phyloP scores from a whole-genome alignment of 2,113 vertebrate species.

The Phycodurus eques region DNA sequence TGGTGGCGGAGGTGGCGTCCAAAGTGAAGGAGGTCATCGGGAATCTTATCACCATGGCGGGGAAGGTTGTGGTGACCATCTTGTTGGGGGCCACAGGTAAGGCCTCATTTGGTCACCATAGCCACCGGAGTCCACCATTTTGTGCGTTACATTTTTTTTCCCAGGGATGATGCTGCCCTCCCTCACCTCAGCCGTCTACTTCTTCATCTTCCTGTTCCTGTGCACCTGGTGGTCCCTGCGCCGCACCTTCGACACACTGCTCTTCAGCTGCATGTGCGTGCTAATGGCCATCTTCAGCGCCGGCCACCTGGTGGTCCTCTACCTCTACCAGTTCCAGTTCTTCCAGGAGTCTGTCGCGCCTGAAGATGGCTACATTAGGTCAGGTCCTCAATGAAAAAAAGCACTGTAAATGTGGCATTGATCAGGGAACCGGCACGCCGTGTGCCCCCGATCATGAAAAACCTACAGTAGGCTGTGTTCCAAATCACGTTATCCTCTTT shows the following conservation, averaged over 20 bases:
- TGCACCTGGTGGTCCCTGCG: slow-evolving; percentile 99
- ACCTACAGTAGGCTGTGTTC: too few relatives aligned
- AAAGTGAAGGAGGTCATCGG: slow-evolving; percentile 92
- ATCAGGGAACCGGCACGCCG: too few relatives aligned
- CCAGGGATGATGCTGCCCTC: slow-evolving; percentile 95
- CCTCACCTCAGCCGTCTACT: slow-evolving; percentile 92
- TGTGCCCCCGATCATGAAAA: too few relatives aligned
- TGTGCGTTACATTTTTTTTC: background rate
- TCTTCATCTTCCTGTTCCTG: slow-evolving; percentile 92
- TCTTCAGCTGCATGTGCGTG: slow-evolving; percentile 98
- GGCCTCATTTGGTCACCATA: slow-evolving; percentile 9
- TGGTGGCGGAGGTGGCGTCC: slow-evolving; percentile 81
- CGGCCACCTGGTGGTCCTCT: slow-evolving; percentile 91
- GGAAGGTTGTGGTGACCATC: slow-evolving; percentile 93
- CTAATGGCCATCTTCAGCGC: slow-evolving; percentile 97
- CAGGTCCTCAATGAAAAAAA: slow-evolving; percentile 34
- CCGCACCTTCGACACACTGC: slow-evolving; percentile 86
- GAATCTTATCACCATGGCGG: slow-evolving; percentile 93
- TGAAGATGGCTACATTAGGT: slow-evolving; percentile 86
- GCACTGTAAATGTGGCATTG: too few relatives aligned
- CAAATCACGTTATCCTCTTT: too few relatives aligned
- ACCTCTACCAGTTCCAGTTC: slow-evolving; percentile 97
- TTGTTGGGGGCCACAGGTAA: slow-evolving; percentile 90
- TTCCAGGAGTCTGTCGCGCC: slow-evolving; percentile 88
- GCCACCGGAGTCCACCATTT: background rate